Percentiles rank a stretch among this genome's conserved stretches.
phyloP scores from a whole-genome alignment of 2,888 invertebrate genomes.

The Volucella zonaria region DNA sequence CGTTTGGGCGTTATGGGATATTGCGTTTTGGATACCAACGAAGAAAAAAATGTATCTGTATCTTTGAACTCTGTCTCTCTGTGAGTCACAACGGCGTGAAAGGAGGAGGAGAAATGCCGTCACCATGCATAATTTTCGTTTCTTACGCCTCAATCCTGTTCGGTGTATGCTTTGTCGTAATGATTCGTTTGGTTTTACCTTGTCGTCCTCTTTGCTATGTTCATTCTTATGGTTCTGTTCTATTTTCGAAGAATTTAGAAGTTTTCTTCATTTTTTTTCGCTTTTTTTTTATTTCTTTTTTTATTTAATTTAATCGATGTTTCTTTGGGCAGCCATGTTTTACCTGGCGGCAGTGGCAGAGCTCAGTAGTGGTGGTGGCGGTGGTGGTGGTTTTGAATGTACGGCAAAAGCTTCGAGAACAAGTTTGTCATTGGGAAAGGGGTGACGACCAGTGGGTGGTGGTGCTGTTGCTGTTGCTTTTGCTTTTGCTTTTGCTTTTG shows the following conservation, averaged over 20 bases:
- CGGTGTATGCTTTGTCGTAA: background rate
- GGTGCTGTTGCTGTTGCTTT: background rate
- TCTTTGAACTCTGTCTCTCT: no score
- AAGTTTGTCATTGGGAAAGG: constrained; percentile 7
- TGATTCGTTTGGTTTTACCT: background rate
- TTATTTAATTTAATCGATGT: no score
- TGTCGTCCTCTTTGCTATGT: constrained; percentile 12
- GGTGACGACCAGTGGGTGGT: constrained; percentile 7
- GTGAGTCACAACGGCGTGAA: no score
- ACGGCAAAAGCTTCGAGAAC: constrained; percentile 15
- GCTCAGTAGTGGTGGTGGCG: background rate
- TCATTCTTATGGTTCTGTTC: constrained; percentile 14
- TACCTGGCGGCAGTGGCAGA: constrained; percentile 58
- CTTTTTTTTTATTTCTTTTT: constrained; percentile 36
- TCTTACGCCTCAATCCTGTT: constrained; percentile 1
- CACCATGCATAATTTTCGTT: constrained; percentile 52
- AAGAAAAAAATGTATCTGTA: no score
- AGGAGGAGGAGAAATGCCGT: constrained; percentile 42
- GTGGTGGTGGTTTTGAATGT: constrained; percentile 51
- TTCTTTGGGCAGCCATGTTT: constrained; percentile 44
- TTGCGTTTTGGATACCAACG: no score
- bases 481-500: background rate
- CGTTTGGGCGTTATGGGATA: no score
- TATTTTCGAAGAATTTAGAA: constrained; percentile 55
- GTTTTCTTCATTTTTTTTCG: constrained; percentile 51